Evolutionary conservation across 1,140 invertebrate species (phyloP), one percentile per base, ranked within the genome.

Genomic region (Popillia japonica): DNA sequence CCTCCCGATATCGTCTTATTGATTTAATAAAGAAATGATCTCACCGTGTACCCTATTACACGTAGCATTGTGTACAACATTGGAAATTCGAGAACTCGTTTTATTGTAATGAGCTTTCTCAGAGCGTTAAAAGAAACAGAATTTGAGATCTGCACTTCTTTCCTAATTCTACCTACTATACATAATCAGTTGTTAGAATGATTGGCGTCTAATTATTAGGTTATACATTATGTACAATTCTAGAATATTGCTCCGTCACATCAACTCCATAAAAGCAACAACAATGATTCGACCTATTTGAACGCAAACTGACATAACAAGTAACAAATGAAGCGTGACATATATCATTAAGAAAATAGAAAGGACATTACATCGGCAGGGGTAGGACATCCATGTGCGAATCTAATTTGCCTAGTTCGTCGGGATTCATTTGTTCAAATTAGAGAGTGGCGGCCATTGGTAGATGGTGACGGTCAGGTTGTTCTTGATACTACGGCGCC

Each of bases 401-500:
- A 86, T 86, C 86, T 87, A 87, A 87, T 87, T 87, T 87, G 85
- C 85, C 85, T 86, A 84, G 84, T 82, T 85, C 83, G 83, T 81
- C 85, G 79, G 81, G 83, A 83, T 83, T 87, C 86, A 87, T 87
- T 87, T 87, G 86, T 87, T 85, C 85, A 85, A 86, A 87, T 87
- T 87, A 87, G 83, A 83, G 78, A 81, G 81, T 80, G 78, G 78
- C 83, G 81, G 83, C 83, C 81, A 79, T 85, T 84, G 78, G 78
- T 77, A 78, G 78, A 78, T 78, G 80, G 78, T 64, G 76, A 78
- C 73, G 61, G 23, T 80, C 79, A 78, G 48, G 76, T 48, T 27
- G 14, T 77, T 78, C 20, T 22, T 72, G 44, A n/a, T 27, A 17
- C 34, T 23, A 10, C 34, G 72, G 20, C 11, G 44, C 20, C 75